Evolutionary conservation across 2,113 vertebrate genomes (phyloP).

Genomic region (Ciconia maguari): DNA sequence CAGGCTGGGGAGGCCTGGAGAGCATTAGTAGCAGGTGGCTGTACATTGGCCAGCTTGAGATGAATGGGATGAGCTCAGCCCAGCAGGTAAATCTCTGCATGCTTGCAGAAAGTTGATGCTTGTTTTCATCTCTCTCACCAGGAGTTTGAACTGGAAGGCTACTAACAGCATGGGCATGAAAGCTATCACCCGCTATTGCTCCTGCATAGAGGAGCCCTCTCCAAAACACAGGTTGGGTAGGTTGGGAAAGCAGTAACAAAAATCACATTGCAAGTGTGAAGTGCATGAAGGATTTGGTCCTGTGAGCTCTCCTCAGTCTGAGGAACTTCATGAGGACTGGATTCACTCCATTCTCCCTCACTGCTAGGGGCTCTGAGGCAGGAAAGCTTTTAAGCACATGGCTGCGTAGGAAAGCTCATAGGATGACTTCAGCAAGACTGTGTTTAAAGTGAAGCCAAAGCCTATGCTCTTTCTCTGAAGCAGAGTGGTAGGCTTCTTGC

Average conservation of each 20-base stretch:
- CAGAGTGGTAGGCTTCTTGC: not conserved
- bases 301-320: not conserved
- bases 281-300: not conserved
- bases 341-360: not conserved
- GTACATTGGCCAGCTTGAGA: not conserved
- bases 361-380: not conserved
- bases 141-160: not conserved
- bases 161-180: not conserved
- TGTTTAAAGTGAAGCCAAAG: not conserved
- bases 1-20: not conserved
- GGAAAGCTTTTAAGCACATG: not conserved
- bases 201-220: not conserved
- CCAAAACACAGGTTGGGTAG: not conserved
- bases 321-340: not conserved
- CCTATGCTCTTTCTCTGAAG: not conserved
- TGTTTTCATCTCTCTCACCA: not conserved
- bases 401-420: not conserved
- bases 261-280: not conserved
- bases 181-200: not conserved
- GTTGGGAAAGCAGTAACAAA: not conserved
- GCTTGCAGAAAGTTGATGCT: accelerated
- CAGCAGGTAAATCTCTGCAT: not conserved
- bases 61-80: not conserved
- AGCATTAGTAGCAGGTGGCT: not conserved
- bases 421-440: not conserved